Percentiles rank a stretch among this genome's conserved stretches.
These are phyloP conservation scores for Corapipo altera DNA, from an alignment of 2,113 vertebrate genomes.

Conservation along the genomic window DNA sequence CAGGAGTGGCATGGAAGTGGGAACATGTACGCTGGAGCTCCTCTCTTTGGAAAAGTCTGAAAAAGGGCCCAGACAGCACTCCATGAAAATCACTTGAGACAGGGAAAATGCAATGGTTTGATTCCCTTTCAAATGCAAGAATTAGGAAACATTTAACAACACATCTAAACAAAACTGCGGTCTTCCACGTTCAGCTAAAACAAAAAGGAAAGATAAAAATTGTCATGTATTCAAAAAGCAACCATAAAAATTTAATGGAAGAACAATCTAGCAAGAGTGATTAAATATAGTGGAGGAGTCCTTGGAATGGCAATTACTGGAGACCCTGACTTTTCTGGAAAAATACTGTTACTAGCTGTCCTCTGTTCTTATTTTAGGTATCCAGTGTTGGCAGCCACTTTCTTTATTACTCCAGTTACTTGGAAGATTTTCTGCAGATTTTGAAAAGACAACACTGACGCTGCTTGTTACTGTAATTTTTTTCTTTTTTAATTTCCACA, in stretches of 20 bases:
- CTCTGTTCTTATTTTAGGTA: neutral
- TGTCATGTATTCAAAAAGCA: neutral
- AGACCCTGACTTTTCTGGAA: neutral
- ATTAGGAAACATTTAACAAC: neutral
- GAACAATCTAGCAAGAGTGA: neutral
- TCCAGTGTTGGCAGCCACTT: neutral
- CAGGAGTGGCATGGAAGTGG: neutral
- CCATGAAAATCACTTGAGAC: neutral
- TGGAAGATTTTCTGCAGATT: neutral
- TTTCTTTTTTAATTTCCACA: neutral
- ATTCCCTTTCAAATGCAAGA: neutral
- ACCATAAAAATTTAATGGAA: neutral
- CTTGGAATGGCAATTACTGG: neutral
- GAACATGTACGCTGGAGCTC: fast-evolving
- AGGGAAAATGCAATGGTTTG: neutral
- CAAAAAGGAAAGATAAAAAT: neutral
- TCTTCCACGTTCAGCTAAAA: neutral
- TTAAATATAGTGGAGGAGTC: neutral
- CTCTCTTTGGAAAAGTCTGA: neutral
- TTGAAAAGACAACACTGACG: neutral
- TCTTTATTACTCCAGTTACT: neutral
- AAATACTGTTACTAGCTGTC: neutral
- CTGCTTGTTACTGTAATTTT: neutral
- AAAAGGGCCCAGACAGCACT: neutral
- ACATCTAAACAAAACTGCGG: neutral